Conservation (phyloP, 2,888 invertebrate species). For the Chrysolina haemoptera region DNA sequence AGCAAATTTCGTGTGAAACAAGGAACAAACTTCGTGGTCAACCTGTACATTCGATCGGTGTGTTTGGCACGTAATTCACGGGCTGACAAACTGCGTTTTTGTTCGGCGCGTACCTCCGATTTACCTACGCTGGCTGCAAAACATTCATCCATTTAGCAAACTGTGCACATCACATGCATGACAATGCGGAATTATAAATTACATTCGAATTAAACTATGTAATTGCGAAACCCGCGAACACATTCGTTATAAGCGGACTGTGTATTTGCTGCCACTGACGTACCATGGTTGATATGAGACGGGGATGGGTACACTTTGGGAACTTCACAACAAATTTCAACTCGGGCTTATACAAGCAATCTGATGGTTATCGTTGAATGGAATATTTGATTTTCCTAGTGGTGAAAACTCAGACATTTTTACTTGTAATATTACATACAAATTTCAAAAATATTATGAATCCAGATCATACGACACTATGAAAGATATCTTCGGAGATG, state of each 20-base stretch:
- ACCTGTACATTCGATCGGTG: conserved; percentile 34
- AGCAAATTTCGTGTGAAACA: not conserved
- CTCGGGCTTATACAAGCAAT: too few relatives aligned
- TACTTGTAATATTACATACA: too few relatives aligned
- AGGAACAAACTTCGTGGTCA: not conserved
- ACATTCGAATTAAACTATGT: conserved; percentile 72
- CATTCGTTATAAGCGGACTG: conserved; percentile 64
- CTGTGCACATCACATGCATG: conserved; percentile 69
- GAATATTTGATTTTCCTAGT: too few relatives aligned
- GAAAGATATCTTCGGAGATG: too few relatives aligned
- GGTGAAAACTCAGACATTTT: too few relatives aligned
- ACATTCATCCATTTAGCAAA: conserved; percentile 68
- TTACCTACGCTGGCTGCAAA: conserved; percentile 63
- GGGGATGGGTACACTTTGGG: not conserved
- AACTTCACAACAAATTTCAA: not conserved
- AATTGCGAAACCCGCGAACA: conserved; percentile 70
- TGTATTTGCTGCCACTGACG: conserved; percentile 46
- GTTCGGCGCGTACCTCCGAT: conserved; percentile 58
- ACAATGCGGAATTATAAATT: conserved; percentile 71
- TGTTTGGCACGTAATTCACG: conserved; percentile 54
- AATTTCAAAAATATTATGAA: too few relatives aligned
- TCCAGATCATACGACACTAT: too few relatives aligned
- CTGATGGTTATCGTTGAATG: too few relatives aligned
- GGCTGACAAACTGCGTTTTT: conserved; percentile 56
- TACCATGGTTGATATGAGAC: conserved; percentile 22